Base-by-base conservation (phyloP, 1,140 invertebrate genomes). In the Aradophagus sp. region DNA sequence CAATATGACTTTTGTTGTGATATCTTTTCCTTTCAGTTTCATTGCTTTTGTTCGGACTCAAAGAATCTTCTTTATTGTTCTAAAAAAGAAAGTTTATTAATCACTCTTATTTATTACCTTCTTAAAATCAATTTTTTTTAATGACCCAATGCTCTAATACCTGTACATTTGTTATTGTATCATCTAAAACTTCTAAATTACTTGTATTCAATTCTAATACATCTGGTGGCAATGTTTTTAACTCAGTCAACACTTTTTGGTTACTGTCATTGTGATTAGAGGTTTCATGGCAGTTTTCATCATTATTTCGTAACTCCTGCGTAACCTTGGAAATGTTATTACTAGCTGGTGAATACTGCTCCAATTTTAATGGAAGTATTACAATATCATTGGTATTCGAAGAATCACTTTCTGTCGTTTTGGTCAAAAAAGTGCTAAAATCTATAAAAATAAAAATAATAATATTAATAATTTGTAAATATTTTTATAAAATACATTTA, bases 1-100 rank as follows among this genome's bases (percentile, higher is more conserved):
- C 66, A 53, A 86, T 85, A 11, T 85, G 83, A 75, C 56, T 83
- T 15, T 70, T 74, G 47, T 82, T 77, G 5, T 20, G 32, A 50
- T 16, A 27, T 52, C 75, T 77, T 17, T 62, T 67, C 0, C 32
- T 23, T 34, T 74, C 5, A 48, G 17, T 26, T 44, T 38, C 3
- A n/a, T 14, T 5, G 2, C 61, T 15, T 36, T 66, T 23, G 8
- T 4, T 23, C 8, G 20, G 4, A 23, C 47, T 67, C 19, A 56
- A 65, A 58, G 42, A 12, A 27, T 5, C 13, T 50, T 41, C 11
- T n/a, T n/a, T n/a, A n/a, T n/a, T n/a, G n/a, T n/a, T n/a, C n/a
- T n/a, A n/a, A n/a, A n/a, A n/a, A n/a, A n/a, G n/a, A n/a, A n/a
- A n/a, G n/a, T n/a, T n/a, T n/a, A n/a, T n/a, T n/a, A n/a, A n/a